These are phyloP conservation scores for Lycocerus yunnanus DNA, from an alignment of 2,888 invertebrate genomes.

Conservation along the genomic window DNA sequence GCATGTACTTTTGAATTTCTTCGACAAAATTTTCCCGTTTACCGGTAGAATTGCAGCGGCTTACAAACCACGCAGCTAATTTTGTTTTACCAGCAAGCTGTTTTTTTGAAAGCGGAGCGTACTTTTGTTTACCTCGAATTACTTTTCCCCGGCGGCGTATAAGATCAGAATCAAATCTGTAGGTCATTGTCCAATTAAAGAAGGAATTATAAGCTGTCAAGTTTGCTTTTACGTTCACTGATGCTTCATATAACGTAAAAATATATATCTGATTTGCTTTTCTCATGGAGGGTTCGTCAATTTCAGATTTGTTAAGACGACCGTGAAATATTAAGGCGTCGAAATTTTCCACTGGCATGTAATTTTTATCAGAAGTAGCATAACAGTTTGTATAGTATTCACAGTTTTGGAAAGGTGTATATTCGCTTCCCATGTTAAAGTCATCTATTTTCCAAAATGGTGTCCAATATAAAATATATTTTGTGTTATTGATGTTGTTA, in stretches of 20 bases:
- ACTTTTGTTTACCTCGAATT: constrained; percentile 23
- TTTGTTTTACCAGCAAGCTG: constrained; percentile 49
- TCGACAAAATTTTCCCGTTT: constrained; percentile 54
- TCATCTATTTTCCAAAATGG: constrained; percentile 36
- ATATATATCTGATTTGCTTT: constrained; percentile 56
- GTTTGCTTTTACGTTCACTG: constrained; percentile 39
- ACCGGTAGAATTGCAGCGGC: constrained; percentile 58
- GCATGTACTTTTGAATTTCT: constrained; percentile 62
- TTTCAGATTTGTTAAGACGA: constrained; percentile 33
- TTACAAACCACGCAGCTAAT: constrained; percentile 63
- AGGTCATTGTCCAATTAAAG: constrained; percentile 64
- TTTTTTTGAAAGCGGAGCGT: constrained; percentile 33
- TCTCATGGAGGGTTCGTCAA: constrained; percentile 51
- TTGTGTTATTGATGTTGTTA: no score
- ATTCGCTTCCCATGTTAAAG: constrained; percentile 37
- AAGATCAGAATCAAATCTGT: constrained; percentile 54
- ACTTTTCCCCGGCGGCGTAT: constrained; percentile 51
- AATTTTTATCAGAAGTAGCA: constrained; percentile 51
- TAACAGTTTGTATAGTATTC: constrained; percentile 56
- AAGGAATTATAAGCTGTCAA: constrained; percentile 49
- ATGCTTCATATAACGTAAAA: constrained; percentile 58
- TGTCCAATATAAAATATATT: constrained; percentile 40
- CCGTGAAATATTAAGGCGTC: constrained; percentile 62
- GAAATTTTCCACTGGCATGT: constrained; percentile 52
- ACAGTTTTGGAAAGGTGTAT: constrained; percentile 43